phyloP scores from a whole-genome alignment of 2,797 vertebrate genomes.

The Paedocypris micromegethes region DNA sequence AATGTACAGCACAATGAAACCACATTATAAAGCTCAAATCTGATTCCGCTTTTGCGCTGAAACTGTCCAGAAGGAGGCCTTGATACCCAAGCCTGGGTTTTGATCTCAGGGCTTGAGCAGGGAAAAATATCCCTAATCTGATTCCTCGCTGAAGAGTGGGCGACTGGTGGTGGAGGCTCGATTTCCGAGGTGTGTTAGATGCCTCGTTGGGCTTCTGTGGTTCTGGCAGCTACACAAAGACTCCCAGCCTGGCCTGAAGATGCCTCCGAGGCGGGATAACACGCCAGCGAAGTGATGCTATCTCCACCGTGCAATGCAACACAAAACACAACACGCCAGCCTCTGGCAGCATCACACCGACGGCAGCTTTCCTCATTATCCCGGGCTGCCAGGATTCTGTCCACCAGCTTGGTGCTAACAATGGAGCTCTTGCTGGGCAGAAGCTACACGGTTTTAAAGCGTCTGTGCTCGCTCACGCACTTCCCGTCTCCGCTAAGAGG shows the following conservation, averaged over 20 bases:
- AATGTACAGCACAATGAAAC: no score
- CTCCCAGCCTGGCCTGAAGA: conserved; percentile 29
- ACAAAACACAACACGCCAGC: conserved; percentile 35
- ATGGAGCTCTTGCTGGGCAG: conserved; percentile 55
- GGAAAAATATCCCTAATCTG: conserved; percentile 68
- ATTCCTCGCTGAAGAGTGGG: conserved; percentile 56
- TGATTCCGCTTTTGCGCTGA: conserved; percentile 50
- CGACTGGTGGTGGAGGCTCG: conserved; percentile 18
- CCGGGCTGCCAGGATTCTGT: conserved; percentile 30
- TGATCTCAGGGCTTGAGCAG: conserved; percentile 63
- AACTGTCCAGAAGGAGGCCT: conserved; percentile 63
- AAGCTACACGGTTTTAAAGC: conserved; percentile 50
- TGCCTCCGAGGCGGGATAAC: conserved; percentile 19
- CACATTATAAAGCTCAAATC: conserved; percentile 10
- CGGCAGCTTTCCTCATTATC: conserved; percentile 47
- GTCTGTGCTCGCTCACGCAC: conserved; percentile 26
- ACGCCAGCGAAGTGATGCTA: conserved; percentile 40
- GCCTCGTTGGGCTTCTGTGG: conserved; percentile 33
- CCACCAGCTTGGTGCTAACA: conserved; percentile 36
- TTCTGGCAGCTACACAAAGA: conserved; percentile 43
- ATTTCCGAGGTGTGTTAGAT: conserved; percentile 47
- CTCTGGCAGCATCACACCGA: conserved; percentile 40
- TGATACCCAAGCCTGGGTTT: conserved; percentile 67
- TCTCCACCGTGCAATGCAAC: conserved; percentile 36
- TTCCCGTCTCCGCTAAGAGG: conserved; percentile 47